These are phyloP conservation scores for Pelagia noctiluca DNA, from an alignment of 30 jellyfish, hydroid and myxozoan species.

Conservation along the genomic window DNA sequence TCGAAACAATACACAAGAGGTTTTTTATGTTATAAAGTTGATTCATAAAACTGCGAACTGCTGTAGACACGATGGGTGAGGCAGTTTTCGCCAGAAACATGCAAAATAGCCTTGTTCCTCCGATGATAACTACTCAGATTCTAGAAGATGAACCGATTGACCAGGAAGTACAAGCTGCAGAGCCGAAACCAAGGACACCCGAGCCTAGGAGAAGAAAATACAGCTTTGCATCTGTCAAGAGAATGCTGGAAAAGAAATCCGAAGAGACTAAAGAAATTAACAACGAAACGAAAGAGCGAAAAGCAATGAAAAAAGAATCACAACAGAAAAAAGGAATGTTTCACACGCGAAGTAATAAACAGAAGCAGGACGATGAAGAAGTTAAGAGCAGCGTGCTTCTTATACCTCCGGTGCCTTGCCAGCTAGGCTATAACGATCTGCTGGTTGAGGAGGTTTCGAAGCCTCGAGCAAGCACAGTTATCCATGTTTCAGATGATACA, in stretches of 20 bases:
- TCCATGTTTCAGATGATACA: conserved; percentile 56
- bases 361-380: conserved; percentile 4
- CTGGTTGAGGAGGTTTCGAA: conserved; percentile 60
- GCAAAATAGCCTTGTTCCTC: not conserved
- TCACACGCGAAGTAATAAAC: conserved; percentile 59
- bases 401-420: conserved; percentile 69
- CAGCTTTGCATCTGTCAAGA: conserved; percentile 77
- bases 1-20: not conserved
- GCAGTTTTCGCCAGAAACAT: not conserved
- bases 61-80: not conserved
- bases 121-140: not conserved
- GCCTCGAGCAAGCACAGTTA: conserved; percentile 63
- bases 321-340: conserved; percentile 63
- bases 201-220: conserved; percentile 74
- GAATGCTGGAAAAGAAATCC: conserved; percentile 60
- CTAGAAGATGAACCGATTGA: conserved; percentile 3
- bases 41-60: not conserved
- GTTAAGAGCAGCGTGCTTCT: conserved; percentile 19
- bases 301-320: conserved; percentile 31
- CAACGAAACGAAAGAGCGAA: conserved; percentile 22
- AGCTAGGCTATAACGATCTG: conserved; percentile 57
- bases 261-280: not conserved
- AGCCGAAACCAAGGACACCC: conserved; percentile 64
- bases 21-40: not conserved
- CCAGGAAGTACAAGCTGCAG: conserved; percentile 17